Conservation (phyloP, 1,140 invertebrate species). For the Capitella teleta region DNA sequence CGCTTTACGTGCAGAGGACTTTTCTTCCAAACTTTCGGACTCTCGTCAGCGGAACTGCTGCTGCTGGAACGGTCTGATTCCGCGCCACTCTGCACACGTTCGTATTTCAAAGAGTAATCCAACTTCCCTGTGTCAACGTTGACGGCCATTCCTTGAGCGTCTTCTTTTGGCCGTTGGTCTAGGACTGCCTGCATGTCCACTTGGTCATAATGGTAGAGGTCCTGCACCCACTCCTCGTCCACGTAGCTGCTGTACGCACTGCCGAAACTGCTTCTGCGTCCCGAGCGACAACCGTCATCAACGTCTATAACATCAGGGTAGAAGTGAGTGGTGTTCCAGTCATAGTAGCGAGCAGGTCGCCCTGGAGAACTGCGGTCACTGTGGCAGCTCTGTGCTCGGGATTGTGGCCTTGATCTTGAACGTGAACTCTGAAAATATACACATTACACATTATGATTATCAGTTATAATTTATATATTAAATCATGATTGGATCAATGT, state of each 20-base stretch:
- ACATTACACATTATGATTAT: no score
- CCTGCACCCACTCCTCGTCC: constrained; percentile 4
- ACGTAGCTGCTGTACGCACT: neutral
- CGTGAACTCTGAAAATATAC: no score
- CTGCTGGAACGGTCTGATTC: no score
- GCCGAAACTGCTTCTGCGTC: neutral
- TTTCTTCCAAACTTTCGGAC: constrained; percentile 1
- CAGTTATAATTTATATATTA: no score
- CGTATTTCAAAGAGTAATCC: no score
- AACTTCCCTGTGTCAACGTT: no score
- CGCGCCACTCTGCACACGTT: no score
- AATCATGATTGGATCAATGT: no score
- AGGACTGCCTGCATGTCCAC: no score
- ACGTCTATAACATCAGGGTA: constrained; percentile 4
- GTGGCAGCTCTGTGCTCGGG: neutral
- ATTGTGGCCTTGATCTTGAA: no score
- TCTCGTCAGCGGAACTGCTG: neutral
- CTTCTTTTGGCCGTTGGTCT: no score
- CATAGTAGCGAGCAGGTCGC: neutral
- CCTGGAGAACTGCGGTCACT: neutral
- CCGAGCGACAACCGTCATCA: neutral
- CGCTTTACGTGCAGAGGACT: constrained; percentile 1
- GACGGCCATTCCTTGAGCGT: no score
- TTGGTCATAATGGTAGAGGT: constrained; percentile 1
- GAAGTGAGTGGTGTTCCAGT: constrained; percentile 9